A percentile compares a stretch with the other conserved stretches of the same genome.
Conservation (phyloP, 2,888 invertebrate species). For the Artemia sp. region DNA sequence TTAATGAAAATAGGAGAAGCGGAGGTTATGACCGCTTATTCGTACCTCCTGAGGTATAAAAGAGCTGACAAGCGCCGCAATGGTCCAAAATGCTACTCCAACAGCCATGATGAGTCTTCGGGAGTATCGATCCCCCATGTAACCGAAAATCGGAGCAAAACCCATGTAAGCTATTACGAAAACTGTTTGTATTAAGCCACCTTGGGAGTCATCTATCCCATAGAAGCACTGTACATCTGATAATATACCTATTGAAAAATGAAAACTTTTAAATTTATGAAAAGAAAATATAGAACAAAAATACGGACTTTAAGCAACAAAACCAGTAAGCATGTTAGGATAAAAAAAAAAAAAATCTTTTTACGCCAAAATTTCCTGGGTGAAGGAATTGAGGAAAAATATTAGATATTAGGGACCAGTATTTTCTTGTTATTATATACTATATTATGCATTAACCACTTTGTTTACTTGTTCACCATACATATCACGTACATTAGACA, state of each 20-base stretch:
- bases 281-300: neutral
- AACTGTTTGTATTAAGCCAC: conserved; percentile 77
- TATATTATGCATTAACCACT: no score
- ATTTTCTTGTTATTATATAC: no score
- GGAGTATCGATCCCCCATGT: conserved; percentile 87
- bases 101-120: conserved; percentile 68
- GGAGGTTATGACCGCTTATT: no score
- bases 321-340: no score
- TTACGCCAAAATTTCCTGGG: no score
- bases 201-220: conserved; percentile 52
- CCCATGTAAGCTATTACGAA: conserved; percentile 95
- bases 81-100: conserved; percentile 8
- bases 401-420: no score
- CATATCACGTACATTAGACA: no score
- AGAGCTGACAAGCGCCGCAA: conserved; percentile 10
- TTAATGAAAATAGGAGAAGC: no score
- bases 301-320: no score
- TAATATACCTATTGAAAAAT: conserved; percentile 60
- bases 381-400: no score
- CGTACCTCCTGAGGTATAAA: neutral
- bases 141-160: conserved; percentile 92
- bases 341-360: no score
- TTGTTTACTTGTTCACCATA: no score
- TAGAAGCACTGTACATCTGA: conserved; percentile 56
- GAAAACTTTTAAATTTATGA: neutral